Base-by-base conservation (phyloP, 2,888 invertebrate genomes). In the Dusona sp. region DNA sequence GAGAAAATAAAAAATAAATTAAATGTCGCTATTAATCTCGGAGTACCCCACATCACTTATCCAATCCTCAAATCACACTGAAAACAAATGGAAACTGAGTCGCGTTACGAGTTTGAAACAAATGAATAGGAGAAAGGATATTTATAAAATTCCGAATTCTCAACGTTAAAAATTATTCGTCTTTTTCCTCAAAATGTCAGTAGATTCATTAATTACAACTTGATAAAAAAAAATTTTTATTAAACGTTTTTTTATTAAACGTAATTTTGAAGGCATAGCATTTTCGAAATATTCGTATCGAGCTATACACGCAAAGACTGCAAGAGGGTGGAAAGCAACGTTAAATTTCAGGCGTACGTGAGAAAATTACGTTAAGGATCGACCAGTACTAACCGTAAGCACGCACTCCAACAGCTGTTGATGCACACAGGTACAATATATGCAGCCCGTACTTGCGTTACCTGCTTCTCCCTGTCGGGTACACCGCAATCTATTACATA, bases 341-440 rank as follows among this genome's bases (percentile, higher is more conserved):
- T 45, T 33, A 7, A 80, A 70, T 80, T 81, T 77, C 51, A 67
- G 77, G 72, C 25, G 48, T 77, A 67, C 77, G 75, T 77, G 80
- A 81, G 64, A 72, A 84, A 72, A 81, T 70, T 65, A 84, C 79
- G 79, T 84, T 80, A 75, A 84, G 70, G 64, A 54, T 54, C 84
- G 84, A 79, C 42, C 64, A 8, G 80, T 72, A 13, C 77, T 19
- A 85, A 75, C 84, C 64, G 38, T 75, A 42, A 72, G 51, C 72
- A 72, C 38, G 48, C 36, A 79, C 70, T 77, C 45, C 64, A n/a
- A 11, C 45, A 84, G 54, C 79, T 51, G 29, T 74, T 67, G 42
- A 19, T 51, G 65, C 25, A 61, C 25, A 54, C 29, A 68, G 22
- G 33, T 61, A n/a, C 57, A 57, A 36, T 38, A 57, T 11, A 36